phyloP scores from a whole-genome alignment of 2,113 vertebrate genomes.

The Apeltes quadracus region DNA sequence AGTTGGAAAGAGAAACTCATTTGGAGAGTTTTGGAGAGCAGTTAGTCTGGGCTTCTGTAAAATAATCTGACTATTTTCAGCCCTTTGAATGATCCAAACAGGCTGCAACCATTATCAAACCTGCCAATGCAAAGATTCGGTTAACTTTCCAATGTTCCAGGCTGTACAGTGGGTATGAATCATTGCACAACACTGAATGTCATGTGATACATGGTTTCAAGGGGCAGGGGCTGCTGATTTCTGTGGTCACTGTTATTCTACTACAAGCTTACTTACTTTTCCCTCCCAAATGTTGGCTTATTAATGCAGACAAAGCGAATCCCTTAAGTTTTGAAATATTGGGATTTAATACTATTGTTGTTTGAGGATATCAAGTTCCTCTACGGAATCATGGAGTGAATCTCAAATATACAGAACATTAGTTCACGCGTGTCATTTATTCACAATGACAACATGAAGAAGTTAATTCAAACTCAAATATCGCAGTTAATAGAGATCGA shows the following conservation, averaged over 20 bases:
- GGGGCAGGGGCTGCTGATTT: neutral
- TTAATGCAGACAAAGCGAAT: neutral
- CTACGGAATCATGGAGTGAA: neutral
- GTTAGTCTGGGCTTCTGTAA: constrained; percentile 53
- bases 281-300: neutral
- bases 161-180: neutral
- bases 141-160: constrained; percentile 22
- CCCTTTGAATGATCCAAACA: constrained; percentile 35
- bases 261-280: neutral
- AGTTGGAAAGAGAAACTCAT: constrained; percentile 62
- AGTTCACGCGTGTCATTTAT: constrained; percentile 43
- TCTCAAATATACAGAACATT: neutral
- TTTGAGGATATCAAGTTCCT: neutral
- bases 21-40: constrained; percentile 53
- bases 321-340: neutral
- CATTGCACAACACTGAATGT: neutral
- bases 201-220: neutral
- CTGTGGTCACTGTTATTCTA: constrained; percentile 3
- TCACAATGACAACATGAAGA: constrained; percentile 27
- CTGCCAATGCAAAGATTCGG: constrained; percentile 36
- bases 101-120: constrained; percentile 25
- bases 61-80: constrained; percentile 60
- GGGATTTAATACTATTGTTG: neutral
- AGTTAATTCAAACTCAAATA: constrained; percentile 8
- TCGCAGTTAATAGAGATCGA: neutral